Conservation (phyloP, 37 sponge, comb jelly and placozoan species). For the Dysidea cf. avara region DNA sequence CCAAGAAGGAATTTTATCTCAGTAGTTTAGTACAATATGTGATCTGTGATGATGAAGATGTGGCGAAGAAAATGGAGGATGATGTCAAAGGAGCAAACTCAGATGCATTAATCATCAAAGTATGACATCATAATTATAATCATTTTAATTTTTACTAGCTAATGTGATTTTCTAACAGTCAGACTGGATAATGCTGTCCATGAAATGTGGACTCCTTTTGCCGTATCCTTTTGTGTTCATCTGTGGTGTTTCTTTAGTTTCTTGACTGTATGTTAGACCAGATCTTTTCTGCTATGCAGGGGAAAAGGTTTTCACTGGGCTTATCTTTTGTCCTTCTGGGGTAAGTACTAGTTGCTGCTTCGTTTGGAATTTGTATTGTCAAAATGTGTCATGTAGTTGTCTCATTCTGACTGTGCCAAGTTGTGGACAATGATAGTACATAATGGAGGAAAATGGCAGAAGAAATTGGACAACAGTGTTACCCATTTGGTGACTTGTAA, state of each 20-base stretch:
- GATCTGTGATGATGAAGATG: slow-evolving; percentile 32
- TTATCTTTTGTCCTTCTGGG: slow-evolving; percentile 58
- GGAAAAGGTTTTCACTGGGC: slow-evolving; percentile 42
- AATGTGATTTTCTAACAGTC: slow-evolving; percentile 23
- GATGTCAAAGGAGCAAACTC: neutral
- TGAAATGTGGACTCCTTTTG: slow-evolving; percentile 52
- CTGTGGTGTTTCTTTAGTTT: neutral
- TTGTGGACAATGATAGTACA: slow-evolving; percentile 51
- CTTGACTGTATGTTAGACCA: slow-evolving; percentile 17
- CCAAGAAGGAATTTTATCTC: slow-evolving; percentile 65
- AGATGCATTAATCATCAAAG: neutral
- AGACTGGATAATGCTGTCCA: slow-evolving; percentile 64
- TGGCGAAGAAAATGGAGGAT: neutral
- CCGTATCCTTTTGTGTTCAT: slow-evolving; percentile 53
- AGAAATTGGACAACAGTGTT: slow-evolving; percentile 39
- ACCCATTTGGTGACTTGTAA: slow-evolving; percentile 72
- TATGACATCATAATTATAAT: neutral
- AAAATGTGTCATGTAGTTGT: slow-evolving; percentile 25
- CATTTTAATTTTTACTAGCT: neutral
- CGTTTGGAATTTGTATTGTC: neutral
- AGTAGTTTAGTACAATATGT: slow-evolving; percentile 76
- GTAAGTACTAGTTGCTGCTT: slow-evolving; percentile 9
- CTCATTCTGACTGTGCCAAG: slow-evolving; percentile 54
- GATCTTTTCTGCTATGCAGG: slow-evolving; percentile 27
- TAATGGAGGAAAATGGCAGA: slow-evolving; percentile 67